Conservation (phyloP, 2,888 invertebrate species). For the Sarcophaga variegata region DNA sequence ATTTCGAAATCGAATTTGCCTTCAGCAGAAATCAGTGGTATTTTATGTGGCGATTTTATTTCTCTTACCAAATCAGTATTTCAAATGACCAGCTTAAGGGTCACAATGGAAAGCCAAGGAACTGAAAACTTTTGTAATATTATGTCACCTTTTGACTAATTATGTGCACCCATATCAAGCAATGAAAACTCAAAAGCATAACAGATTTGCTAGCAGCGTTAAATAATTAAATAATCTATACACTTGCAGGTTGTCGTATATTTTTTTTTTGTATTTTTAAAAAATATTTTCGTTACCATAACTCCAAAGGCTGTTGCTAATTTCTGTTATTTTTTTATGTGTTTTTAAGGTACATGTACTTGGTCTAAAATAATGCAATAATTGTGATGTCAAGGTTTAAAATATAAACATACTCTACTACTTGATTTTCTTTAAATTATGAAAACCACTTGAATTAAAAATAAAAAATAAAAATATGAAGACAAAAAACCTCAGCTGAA, state of each 20-base stretch:
- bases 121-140: background rate
- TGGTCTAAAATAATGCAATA: conserved; percentile 51
- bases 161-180: background rate
- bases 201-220: background rate
- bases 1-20: no score
- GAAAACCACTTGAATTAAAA: conserved; percentile 29
- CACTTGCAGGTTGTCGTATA: background rate
- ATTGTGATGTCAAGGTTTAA: conserved; percentile 66
- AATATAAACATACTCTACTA: conserved; percentile 13
- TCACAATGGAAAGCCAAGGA: conserved; percentile 26
- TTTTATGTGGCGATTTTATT: no score
- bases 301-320: background rate
- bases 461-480: no score
- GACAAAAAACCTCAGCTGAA: conserved; percentile 32
- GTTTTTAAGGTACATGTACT: conserved; percentile 37
- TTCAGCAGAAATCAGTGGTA: no score
- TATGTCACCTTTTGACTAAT: background rate
- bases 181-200: conserved; percentile 17
- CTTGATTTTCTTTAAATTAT: conserved; percentile 31
- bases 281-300: conserved; percentile 10
- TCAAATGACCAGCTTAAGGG: background rate
- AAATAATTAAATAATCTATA: background rate
- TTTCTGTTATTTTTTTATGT: conserved; percentile 4
- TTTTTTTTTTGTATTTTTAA: no score
- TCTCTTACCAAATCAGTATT: no score